These are phyloP conservation scores for Onychomys leucogaster DNA, from an alignment of 2,797 vertebrate genomes.

Conservation along the genomic window DNA sequence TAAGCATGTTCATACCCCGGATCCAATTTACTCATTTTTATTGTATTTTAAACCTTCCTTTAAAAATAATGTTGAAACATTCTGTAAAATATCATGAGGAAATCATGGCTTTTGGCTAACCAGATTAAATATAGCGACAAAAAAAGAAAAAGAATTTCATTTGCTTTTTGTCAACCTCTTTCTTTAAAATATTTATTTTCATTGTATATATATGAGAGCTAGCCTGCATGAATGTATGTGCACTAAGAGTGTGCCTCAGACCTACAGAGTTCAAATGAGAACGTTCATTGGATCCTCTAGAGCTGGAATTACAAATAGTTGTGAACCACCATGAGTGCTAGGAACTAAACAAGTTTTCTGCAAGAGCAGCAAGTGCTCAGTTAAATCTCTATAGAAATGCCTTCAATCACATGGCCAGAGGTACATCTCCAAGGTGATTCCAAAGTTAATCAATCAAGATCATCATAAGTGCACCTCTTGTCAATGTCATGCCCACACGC, in stretches of 20 bases:
- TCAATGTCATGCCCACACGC: background rate
- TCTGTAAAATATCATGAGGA: background rate
- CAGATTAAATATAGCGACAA: background rate
- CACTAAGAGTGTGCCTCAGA: background rate
- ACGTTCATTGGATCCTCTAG: background rate
- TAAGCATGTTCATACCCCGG: background rate
- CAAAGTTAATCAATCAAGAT: background rate
- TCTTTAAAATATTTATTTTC: background rate
- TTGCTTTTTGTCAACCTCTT: constrained; percentile 1
- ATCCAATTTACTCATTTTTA: background rate
- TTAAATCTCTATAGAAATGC: background rate
- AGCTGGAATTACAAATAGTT: background rate
- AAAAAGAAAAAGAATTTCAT: background rate
- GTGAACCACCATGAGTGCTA: background rate
- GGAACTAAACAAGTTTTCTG: background rate
- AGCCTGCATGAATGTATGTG: background rate
- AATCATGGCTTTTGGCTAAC: background rate
- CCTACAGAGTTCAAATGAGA: background rate
- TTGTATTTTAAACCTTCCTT: background rate
- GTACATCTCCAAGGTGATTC: background rate
- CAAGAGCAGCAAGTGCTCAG: background rate
- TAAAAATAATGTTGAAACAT: background rate
- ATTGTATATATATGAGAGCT: background rate
- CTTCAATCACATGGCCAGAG: background rate
- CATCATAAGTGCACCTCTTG: background rate